Conservation (phyloP, 2,888 invertebrate genomes). For the Drosophila cyrtoloma region DNA sequence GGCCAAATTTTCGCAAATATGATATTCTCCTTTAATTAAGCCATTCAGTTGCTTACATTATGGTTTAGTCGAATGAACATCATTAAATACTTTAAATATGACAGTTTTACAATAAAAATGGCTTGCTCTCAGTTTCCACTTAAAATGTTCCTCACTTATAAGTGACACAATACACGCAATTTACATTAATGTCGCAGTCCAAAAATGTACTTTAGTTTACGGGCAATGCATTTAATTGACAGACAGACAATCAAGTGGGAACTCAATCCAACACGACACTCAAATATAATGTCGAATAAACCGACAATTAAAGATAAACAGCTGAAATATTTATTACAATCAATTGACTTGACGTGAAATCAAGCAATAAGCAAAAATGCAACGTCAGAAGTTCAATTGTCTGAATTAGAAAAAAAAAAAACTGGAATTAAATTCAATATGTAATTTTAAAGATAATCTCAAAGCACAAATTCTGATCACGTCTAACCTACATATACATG, state of each 20-base stretch:
- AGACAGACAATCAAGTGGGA: constrained; percentile 26
- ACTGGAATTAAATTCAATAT: not conserved
- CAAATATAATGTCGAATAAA: constrained; percentile 13
- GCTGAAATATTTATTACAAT: constrained; percentile 46
- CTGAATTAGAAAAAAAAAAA: constrained; percentile 5
- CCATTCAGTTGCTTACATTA: not conserved
- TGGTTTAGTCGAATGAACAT: constrained; percentile 9
- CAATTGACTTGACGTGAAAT: constrained; percentile 39
- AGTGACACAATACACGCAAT: constrained; percentile 39
- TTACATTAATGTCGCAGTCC: constrained; percentile 35
- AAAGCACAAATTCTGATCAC: not conserved
- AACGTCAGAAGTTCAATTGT: constrained; percentile 15
- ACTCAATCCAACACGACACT: constrained; percentile 10
- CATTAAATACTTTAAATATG: constrained; percentile 8
- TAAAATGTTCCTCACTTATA: not conserved
- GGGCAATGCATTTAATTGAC: constrained; percentile 46
- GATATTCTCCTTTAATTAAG: not conserved
- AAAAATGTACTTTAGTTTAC: constrained; percentile 34
- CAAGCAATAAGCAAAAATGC: constrained; percentile 9
- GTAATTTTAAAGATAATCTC: not conserved
- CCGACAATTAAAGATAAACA: constrained; percentile 28
- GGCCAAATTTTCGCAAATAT: not conserved
- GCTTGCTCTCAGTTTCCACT: not conserved
- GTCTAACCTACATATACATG: constrained; percentile 30
- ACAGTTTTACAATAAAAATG: not conserved